phyloP scores from a whole-genome alignment of 2,888 invertebrate species.

The Myopa tessellatipennis region DNA sequence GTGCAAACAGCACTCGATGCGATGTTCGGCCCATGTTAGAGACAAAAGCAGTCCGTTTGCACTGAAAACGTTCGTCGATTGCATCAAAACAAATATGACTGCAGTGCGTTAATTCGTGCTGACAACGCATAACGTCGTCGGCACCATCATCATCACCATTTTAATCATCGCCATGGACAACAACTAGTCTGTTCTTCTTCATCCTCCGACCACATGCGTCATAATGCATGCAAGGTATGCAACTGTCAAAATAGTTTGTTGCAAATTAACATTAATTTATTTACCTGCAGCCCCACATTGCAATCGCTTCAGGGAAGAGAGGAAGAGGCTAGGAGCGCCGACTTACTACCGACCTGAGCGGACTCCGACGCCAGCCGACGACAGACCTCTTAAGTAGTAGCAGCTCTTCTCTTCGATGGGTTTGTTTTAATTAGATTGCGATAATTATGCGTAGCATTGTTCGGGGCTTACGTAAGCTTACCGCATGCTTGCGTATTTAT shows the following conservation, averaged over 20 bases:
- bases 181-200: neutral
- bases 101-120: constrained; percentile 35
- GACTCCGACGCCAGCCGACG: neutral
- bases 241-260: constrained; percentile 27
- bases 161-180: neutral
- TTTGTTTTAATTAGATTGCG: constrained; percentile 25
- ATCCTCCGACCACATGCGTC: neutral
- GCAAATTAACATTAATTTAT: constrained; percentile 37
- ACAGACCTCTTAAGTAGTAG: neutral
- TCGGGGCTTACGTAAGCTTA: neutral
- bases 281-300: constrained; percentile 9
- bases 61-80: neutral
- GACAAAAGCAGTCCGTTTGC: constrained; percentile 18
- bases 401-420: neutral
- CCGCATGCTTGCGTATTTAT: constrained; percentile 2
- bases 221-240: constrained; percentile 19
- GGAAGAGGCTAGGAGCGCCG: neutral
- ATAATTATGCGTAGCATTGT: constrained; percentile 11
- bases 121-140: constrained; percentile 19
- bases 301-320: neutral
- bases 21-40: neutral
- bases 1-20: neutral
- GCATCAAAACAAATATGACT: constrained; percentile 27
- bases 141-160: constrained; percentile 5
- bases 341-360: neutral